phyloP scores from a whole-genome alignment of 2,888 invertebrate species.

The Macrostomum cliftonense region DNA sequence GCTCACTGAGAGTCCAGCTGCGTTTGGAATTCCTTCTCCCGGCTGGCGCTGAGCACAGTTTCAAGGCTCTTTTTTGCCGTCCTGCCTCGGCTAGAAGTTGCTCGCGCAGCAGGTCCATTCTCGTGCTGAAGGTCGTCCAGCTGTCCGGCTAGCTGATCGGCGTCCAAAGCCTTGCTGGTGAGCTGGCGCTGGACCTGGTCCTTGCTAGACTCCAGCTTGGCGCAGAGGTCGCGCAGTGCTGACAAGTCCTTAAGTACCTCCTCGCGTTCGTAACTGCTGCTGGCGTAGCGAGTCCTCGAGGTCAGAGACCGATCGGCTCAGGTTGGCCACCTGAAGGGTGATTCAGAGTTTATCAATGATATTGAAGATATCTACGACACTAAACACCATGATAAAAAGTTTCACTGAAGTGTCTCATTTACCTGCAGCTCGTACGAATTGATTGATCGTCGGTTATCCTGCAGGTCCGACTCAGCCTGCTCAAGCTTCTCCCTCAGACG shows the following conservation, averaged over 20 bases:
- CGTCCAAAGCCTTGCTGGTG: conserved; percentile 27
- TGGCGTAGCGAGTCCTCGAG: conserved; percentile 26
- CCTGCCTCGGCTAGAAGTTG: not conserved
- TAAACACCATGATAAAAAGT: too few species aligned
- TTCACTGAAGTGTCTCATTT: too few species aligned
- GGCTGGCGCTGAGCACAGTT: conserved; percentile 24
- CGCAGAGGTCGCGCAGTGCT: conserved; percentile 31
- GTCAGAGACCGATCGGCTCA: conserved; percentile 26
- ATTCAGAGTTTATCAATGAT: too few species aligned
- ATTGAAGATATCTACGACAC: too few species aligned
- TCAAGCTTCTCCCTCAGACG: conserved; percentile 27
- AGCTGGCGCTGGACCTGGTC: conserved; percentile 31
- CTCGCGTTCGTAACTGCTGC: conserved; percentile 29
- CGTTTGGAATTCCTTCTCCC: conserved; percentile 36
- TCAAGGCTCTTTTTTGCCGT: not conserved
- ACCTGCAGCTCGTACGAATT: conserved; percentile 1
- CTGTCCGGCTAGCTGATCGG: conserved; percentile 34
- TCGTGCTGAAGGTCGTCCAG: conserved; percentile 33
- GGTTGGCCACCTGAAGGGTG: conserved; percentile 22
- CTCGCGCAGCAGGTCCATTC: conserved; percentile 14
- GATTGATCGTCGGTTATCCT: not conserved
- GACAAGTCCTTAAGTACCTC: conserved; percentile 27
- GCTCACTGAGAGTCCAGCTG: conserved; percentile 22
- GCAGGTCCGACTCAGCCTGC: not conserved
- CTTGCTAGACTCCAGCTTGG: conserved; percentile 30